A percentile compares a stretch with the other conserved stretches of the same genome.
Evolutionary conservation across 2,113 vertebrate genomes (phyloP).

Genomic region (Chaetops frenatus): DNA sequence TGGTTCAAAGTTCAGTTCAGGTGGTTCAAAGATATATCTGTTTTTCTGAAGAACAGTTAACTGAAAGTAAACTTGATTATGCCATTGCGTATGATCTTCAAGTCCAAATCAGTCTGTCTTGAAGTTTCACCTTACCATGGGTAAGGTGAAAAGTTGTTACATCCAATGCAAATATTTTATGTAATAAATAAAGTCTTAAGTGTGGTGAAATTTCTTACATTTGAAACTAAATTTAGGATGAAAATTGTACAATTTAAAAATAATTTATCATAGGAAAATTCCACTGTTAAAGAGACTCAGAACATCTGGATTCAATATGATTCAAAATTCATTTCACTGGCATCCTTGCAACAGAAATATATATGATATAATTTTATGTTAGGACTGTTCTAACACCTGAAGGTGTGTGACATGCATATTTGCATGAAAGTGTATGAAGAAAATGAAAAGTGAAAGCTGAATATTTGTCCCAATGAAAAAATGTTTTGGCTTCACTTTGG

Average conservation of each 20-base stretch:
- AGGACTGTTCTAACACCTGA: neutral
- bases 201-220: neutral
- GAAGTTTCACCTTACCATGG: neutral
- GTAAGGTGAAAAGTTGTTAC: neutral
- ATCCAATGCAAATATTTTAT: neutral
- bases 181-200: neutral
- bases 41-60: neutral
- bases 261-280: neutral
- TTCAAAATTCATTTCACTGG: neutral
- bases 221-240: neutral
- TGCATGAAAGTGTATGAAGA: neutral
- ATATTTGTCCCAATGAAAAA: neutral
- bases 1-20: neutral
- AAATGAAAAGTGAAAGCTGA: neutral
- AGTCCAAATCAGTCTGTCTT: neutral
- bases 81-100: neutral
- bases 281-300: neutral
- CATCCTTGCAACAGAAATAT: neutral
- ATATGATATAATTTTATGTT: neutral
- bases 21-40: neutral
- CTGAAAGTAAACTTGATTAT: neutral
- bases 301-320: neutral
- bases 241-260: neutral
- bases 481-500: neutral
- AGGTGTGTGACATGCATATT: neutral